These are phyloP conservation scores for Puma concolor DNA, from an alignment of 2,113 vertebrate genomes.

Conservation along the genomic window DNA sequence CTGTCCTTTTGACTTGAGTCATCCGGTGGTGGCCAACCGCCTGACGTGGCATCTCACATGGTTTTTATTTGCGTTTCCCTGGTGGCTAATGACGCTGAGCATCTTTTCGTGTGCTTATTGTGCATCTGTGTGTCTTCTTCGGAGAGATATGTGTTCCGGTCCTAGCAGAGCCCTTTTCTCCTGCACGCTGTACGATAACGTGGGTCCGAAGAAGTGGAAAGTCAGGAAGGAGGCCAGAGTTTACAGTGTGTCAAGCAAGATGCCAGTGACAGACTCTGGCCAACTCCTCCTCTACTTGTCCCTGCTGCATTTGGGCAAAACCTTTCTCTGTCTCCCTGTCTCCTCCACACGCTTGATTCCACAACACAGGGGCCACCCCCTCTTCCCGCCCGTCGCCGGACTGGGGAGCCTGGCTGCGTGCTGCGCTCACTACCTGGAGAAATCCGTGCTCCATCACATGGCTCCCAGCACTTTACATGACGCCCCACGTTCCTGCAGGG, in stretches of 20 bases:
- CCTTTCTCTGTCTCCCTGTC: no score
- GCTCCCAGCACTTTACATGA: neutral
- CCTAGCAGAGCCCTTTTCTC: neutral
- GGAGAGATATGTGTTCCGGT: neutral
- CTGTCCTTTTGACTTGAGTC: neutral
- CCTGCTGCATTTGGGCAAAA: neutral
- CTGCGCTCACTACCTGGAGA: neutral
- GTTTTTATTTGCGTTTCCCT: neutral
- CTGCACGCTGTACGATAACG: no score
- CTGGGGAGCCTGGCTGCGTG: neutral
- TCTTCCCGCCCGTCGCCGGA: neutral
- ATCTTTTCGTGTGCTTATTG: neutral
- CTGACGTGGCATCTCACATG: rapidly evolving
- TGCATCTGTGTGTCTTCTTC: neutral
- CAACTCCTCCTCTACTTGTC: neutral
- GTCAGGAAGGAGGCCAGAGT: neutral
- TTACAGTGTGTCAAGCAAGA: neutral
- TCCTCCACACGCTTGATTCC: no score
- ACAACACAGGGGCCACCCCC: neutral
- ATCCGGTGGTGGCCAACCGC: rapidly evolving
- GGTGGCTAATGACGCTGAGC: neutral
- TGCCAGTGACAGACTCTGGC: neutral
- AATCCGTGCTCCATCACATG: rapidly evolving
- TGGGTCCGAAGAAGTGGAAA: neutral
- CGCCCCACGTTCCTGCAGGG: neutral